phyloP scores from a whole-genome alignment of 2,888 invertebrate species.

The Folsomia candida region DNA sequence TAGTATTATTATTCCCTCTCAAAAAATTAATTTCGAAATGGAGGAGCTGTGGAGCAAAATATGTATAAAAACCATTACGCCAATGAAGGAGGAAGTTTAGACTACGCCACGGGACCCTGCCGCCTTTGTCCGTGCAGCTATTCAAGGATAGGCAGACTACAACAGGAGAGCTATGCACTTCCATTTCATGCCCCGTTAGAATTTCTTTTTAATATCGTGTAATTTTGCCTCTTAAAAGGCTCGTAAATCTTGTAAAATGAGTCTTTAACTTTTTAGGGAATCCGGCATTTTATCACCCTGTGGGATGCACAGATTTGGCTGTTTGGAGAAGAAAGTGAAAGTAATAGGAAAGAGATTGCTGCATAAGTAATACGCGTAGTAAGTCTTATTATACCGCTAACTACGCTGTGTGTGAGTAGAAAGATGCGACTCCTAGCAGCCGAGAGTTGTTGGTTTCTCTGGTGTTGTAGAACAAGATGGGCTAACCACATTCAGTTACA shows the following conservation, averaged over 20 bases:
- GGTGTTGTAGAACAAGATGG: conserved; percentile 1
- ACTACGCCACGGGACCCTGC: no score
- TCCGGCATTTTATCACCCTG: conserved; percentile 37
- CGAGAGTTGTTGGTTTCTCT: not conserved
- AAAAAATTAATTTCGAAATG: not conserved
- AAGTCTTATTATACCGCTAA: not conserved
- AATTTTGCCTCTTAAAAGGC: conserved; percentile 7
- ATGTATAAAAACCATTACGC: no score
- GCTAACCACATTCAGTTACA: not conserved
- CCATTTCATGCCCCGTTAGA: not conserved
- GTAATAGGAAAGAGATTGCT: not conserved
- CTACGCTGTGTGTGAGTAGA: not conserved
- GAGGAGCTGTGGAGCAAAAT: no score
- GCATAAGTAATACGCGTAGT: not conserved
- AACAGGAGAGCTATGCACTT: no score
- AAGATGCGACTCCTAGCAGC: no score
- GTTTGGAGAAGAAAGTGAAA: not conserved
- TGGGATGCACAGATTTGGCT: conserved; percentile 2
- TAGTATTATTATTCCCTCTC: not conserved
- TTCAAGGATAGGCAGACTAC: no score
- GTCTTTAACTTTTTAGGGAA: conserved; percentile 37
- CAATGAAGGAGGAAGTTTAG: no score
- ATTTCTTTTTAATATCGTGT: conserved; percentile 16
- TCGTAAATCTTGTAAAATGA: conserved; percentile 35
- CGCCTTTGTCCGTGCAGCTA: no score